Base-by-base conservation (phyloP, 2,888 invertebrate genomes). In the Caenorhabditis uteleia region DNA sequence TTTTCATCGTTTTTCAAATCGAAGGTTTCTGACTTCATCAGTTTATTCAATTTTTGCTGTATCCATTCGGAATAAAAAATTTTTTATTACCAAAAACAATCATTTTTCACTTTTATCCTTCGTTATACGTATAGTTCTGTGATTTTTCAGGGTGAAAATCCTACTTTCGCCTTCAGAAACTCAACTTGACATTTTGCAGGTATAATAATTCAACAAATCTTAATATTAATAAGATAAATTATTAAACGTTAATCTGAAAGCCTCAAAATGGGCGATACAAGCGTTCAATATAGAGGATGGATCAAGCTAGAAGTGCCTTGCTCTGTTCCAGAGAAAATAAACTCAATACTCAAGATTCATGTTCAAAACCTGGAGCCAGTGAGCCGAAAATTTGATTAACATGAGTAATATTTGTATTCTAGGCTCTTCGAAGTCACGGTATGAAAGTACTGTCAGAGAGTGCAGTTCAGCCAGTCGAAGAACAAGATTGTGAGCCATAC, bases 401-500 rank as follows among this genome's bases (percentile, higher is more conserved):
- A 18, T 10, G 16, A 10, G 21, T 18, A n/a, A 33, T 25, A 12
- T 20, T 21, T 20, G 14, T 33, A n/a, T 46, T 62, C 43, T 29
- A 64, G 68, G 54, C 53, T 18, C 29, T 69, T 21, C 23, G 43
- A 14, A 16, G 36, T 7, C 61, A 26, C 29, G 46, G 48, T n/a
- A 69, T 69, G 36, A 34, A 31, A 23, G 40, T 69, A 20, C 26
- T 49, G n/a, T 40, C 46, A 16, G 42, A 46, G 23, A 50, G 54
- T 53, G 31, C 39, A 26, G 39, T 57, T 12, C 51, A 60, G 29
- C 48, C 42, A 14, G 60, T 64, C 14, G 60, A 68, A 31, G 68
- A 68, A 29, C 59, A 54, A 31, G 68, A 59, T 42, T 68, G 68
- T 45, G 54, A 59, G 16, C 54, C 58, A 14, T 68, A 27, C 44